Evolutionary conservation across 2,888 invertebrate species (phyloP).

Genomic region (Ochropleura leucogaster): DNA sequence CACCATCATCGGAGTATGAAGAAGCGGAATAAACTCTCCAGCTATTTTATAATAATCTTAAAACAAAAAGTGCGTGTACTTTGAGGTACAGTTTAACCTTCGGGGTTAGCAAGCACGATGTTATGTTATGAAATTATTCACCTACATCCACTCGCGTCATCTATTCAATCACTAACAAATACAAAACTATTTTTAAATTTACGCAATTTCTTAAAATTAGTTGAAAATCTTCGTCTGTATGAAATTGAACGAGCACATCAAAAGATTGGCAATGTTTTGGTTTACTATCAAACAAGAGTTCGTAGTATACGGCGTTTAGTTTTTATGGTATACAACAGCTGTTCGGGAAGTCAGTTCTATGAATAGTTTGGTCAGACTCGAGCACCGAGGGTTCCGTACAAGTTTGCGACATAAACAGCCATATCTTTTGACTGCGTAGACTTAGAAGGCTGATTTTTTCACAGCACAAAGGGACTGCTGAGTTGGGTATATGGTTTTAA

Average conservation of each 20-base stretch:
- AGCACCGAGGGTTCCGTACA: neutral
- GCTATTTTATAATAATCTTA: too few species aligned
- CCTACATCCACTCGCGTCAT: conserved; percentile 3
- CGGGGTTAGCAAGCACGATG: too few species aligned
- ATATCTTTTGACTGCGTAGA: too few species aligned
- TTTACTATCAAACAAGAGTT: conserved; percentile 42
- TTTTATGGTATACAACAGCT: conserved; percentile 44
- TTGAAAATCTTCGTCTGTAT: conserved; percentile 27
- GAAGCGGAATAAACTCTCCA: too few species aligned
- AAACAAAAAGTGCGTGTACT: too few species aligned
- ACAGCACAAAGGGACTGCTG: too few species aligned
- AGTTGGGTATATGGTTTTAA: too few species aligned
- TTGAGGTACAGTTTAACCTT: too few species aligned
- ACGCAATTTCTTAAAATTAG: conserved; percentile 26
- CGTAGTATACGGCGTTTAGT: conserved; percentile 49
- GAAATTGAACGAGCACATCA: conserved; percentile 30
- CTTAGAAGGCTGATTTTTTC: too few species aligned
- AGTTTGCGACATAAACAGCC: too few species aligned
- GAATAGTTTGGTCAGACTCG: conserved; percentile 39
- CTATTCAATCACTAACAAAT: conserved; percentile 26
- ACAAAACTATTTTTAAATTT: conserved; percentile 21
- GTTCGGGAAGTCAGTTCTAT: conserved; percentile 25
- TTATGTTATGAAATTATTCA: neutral
- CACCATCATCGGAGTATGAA: too few species aligned
- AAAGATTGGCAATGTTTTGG: conserved; percentile 54